These are phyloP conservation scores for Brienomyrus longianalis DNA, from an alignment of 2,113 vertebrate genomes.

Conservation along the genomic window DNA sequence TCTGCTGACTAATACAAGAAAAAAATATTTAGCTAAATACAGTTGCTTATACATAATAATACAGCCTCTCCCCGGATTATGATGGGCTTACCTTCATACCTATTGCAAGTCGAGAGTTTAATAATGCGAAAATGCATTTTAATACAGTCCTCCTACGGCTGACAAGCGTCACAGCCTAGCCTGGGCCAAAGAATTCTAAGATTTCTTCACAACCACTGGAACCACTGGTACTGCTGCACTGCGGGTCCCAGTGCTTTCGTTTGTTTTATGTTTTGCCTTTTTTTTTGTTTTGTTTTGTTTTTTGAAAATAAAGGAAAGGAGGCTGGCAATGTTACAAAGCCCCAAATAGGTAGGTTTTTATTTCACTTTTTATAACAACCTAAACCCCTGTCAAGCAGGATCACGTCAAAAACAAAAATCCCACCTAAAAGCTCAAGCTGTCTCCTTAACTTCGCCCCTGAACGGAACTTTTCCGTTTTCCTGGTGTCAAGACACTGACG, in stretches of 20 bases:
- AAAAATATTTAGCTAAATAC: background rate
- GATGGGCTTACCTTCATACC: background rate
- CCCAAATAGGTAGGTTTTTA: background rate
- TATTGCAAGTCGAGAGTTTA: background rate
- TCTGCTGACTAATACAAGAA: background rate
- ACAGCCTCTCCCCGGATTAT: background rate
- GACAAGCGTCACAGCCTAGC: background rate
- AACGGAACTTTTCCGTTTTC: background rate
- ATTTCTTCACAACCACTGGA: background rate
- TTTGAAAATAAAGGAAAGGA: background rate
- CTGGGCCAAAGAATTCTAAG: background rate
- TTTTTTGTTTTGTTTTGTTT: background rate
- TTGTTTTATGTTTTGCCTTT: background rate
- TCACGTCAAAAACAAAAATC: conserved; percentile 1
- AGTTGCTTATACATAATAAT: background rate
- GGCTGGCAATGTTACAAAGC: background rate
- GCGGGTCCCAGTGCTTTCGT: background rate
- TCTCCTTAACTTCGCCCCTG: background rate
- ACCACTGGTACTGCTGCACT: background rate
- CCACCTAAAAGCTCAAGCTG: background rate
- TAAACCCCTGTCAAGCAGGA: background rate
- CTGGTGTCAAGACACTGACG: background rate
- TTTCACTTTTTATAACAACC: conserved; percentile 8
- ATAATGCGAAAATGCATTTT: background rate
- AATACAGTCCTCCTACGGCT: background rate